phyloP scores from a whole-genome alignment of 2,113 vertebrate species.

The Poecilia latipinna region DNA sequence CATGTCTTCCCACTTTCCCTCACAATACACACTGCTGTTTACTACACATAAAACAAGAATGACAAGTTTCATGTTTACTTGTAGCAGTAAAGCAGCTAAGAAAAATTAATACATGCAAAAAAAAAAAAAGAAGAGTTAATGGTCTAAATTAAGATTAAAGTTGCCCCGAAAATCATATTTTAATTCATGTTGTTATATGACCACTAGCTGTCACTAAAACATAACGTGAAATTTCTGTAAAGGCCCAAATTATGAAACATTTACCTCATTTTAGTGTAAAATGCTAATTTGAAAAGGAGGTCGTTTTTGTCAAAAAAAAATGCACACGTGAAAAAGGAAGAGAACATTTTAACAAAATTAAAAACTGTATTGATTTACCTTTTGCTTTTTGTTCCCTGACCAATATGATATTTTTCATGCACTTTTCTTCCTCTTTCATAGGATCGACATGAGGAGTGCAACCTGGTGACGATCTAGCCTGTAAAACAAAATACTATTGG shows the following conservation, averaged over 20 bases:
- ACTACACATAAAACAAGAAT: slow-evolving; percentile 16
- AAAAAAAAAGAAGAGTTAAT: neutral
- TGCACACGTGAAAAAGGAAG: neutral
- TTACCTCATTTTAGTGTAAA: neutral
- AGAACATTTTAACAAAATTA: neutral
- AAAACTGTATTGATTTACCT: slow-evolving; percentile 42
- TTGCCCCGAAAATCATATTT: neutral
- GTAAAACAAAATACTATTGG: neutral
- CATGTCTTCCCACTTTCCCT: slow-evolving; percentile 88
- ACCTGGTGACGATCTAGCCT: slow-evolving; percentile 67
- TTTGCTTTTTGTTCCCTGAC: slow-evolving; percentile 34
- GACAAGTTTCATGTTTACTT: neutral
- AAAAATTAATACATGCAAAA: neutral
- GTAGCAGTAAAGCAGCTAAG: neutral
- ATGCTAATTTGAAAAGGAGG: neutral
- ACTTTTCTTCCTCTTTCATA: slow-evolving; percentile 80
- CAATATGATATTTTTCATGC: slow-evolving; percentile 57
- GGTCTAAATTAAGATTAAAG: neutral
- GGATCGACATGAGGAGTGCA: slow-evolving; percentile 81
- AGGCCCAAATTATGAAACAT: neutral
- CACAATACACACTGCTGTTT: slow-evolving; percentile 75
- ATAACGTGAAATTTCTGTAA: neutral
- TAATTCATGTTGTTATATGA: neutral
- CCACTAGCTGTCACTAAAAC: slow-evolving; percentile 52
- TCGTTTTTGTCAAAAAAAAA: neutral